Evolutionary conservation across 2,113 vertebrate genomes (phyloP), one percentile per base, ranked within the genome.

Genomic region (Aphyosemion australe): DNA sequence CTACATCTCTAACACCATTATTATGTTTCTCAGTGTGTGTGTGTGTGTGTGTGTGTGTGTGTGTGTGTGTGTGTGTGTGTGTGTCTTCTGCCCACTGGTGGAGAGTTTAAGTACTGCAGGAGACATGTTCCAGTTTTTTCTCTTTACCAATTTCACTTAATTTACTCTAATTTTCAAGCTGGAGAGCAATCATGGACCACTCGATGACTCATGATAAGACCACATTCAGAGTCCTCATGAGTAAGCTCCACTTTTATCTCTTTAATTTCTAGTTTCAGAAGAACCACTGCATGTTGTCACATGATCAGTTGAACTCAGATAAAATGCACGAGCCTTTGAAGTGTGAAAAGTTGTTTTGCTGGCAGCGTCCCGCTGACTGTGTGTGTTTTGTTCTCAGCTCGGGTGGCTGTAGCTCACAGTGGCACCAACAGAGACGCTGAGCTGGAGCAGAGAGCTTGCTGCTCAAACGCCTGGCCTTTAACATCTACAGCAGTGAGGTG

Each of bases 121-220:
- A 26, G 3, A 4, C 26, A 26, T 2, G 26, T 26, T 26, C 5
- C 26, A 26, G 26, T 26, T 26, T 26, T 26, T 26, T 26, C 26
- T 5, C 26, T 26, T n/a, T n/a, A n/a, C n/a, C n/a, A n/a, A n/a
- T 60, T 10, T 15, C 47, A 16, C 8, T 39, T 52, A 0, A 43
- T 69, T 51, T 60, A 6, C 9, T 12, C 37, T 66, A 18, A 5
- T 87, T 81, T 92, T 94, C 61, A 86, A 99, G 97, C 76, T 99
- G 97, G 97, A 95, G 97, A 93, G 95, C 97, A 72, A 99, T 99
- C 80, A 98, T 99, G 92, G 97, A 99, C 90, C 98, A 99, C 90
- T 84, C 98, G 91, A 99, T 99, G 97, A 99, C 97, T 69, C 97
- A 99, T 77, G 97, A 99, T 89, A 99, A 99, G 93, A 99, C 97